Evolutionary conservation across 2,888 invertebrate species (phyloP).

Genomic region (Seladonia tumulorum): DNA sequence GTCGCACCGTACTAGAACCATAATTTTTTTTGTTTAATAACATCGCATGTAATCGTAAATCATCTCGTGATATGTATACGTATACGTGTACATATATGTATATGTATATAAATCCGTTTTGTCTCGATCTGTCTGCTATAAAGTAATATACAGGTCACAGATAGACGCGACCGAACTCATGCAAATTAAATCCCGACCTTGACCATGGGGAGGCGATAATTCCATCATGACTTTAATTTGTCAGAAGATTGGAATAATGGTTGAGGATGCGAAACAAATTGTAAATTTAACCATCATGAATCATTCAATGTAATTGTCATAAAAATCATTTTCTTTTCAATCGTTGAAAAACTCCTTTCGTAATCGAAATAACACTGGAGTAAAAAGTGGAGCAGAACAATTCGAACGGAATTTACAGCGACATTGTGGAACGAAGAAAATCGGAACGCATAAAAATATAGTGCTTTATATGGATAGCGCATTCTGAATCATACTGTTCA

Average conservation of each 20-base stretch:
- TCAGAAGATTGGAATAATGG: neutral
- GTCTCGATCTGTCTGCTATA: constrained; percentile 4
- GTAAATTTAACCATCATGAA: neutral
- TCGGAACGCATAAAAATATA: neutral
- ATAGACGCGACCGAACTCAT: neutral
- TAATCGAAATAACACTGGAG: neutral
- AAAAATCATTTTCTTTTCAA: neutral
- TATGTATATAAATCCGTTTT: neutral
- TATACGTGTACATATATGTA: neutral
- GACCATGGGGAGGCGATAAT: constrained; percentile 8
- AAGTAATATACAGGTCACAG: neutral
- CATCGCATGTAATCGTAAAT: neutral
- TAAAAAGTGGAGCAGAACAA: neutral
- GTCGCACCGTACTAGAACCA: neutral
- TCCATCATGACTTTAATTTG: neutral
- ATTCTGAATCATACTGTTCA: constrained; percentile 11
- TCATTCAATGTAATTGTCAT: neutral
- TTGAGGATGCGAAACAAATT: neutral
- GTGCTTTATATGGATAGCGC: neutral
- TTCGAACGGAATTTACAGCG: neutral
- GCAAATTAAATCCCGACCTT: constrained; percentile 29
- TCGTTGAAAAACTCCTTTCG: neutral
- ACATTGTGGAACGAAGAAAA: neutral
- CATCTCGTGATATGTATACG: neutral
- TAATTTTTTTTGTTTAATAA: neutral